Evolutionary conservation across 2,888 invertebrate genomes (phyloP).

Genomic region (Bombyx huttoni): DNA sequence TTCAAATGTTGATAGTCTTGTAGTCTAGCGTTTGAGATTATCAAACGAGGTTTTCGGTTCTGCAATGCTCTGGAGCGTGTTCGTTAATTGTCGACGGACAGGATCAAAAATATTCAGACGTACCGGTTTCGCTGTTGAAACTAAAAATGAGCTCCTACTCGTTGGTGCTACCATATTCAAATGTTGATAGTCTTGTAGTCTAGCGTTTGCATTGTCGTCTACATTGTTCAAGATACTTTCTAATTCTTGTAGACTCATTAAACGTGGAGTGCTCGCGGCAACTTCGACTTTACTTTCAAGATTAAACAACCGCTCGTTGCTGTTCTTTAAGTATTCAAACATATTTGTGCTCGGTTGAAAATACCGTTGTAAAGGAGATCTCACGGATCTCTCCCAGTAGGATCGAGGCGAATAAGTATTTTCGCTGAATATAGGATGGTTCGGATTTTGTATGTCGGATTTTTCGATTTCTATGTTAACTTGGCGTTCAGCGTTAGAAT

Average conservation of each 20-base stretch:
- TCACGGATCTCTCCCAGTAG: constrained; percentile 53
- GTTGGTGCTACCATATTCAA: not conserved
- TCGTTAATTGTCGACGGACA: too few relatives aligned
- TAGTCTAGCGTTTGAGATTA: not conserved
- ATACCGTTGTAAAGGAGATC: constrained; percentile 35
- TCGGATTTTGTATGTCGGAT: constrained; percentile 11
- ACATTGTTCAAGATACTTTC: constrained; percentile 40
- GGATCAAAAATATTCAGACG: not conserved
- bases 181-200: not conserved
- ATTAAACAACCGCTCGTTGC: constrained; percentile 39
- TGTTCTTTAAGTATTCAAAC: constrained; percentile 22
- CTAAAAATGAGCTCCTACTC: constrained; percentile 1
- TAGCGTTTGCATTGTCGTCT: not conserved
- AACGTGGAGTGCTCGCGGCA: constrained; percentile 26
- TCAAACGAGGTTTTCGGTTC: too few relatives aligned
- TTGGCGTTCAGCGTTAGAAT: constrained; percentile 25
- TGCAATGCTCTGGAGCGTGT: too few relatives aligned
- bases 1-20: not conserved
- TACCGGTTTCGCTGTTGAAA: constrained; percentile 15
- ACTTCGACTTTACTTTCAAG: constrained; percentile 48
- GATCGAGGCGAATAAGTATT: constrained; percentile 32
- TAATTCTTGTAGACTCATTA: constrained; percentile 39
- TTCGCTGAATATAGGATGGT: constrained; percentile 29
- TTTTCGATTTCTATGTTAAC: constrained; percentile 29
- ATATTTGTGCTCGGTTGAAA: constrained; percentile 15